These are phyloP conservation scores for Daktulosphaira vitifoliae DNA, from an alignment of 1,140 invertebrate genomes.

Conservation along the genomic window DNA sequence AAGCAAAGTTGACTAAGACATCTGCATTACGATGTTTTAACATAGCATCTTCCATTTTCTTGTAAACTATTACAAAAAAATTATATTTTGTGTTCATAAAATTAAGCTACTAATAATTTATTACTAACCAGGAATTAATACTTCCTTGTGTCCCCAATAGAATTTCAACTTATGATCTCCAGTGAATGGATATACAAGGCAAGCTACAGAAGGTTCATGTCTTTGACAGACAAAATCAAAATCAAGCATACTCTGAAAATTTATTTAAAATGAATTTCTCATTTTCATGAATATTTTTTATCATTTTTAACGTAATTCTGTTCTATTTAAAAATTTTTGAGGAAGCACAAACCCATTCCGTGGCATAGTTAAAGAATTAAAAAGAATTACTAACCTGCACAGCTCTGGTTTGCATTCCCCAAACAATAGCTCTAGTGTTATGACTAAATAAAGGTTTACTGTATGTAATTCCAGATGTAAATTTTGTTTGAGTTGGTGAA, in stretches of 20 bases:
- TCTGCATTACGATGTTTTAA: slow-evolving; percentile 89
- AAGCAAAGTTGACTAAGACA: slow-evolving; percentile 98
- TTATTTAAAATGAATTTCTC: slow-evolving; percentile 4
- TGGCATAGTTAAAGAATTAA: slow-evolving; percentile 3
- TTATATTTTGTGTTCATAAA: neutral
- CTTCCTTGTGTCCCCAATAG: slow-evolving; percentile 99
- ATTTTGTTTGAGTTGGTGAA: slow-evolving; percentile 35
- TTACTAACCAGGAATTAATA: slow-evolving; percentile 65
- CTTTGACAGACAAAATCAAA: slow-evolving; percentile 98
- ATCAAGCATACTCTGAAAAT: slow-evolving; percentile 75
- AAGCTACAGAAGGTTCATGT: slow-evolving; percentile 77
- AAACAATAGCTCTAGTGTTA: slow-evolving; percentile 88
- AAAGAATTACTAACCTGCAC: slow-evolving; percentile 56
- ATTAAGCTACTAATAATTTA: too few species aligned
- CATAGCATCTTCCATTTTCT: slow-evolving; percentile 95
- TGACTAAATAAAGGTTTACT: slow-evolving; percentile 60
- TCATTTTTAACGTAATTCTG: neutral
- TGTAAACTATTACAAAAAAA: slow-evolving; percentile 67
- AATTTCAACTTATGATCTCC: slow-evolving; percentile 99
- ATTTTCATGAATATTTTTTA: too few species aligned
- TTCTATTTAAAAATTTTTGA: too few species aligned
- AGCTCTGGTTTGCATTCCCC: slow-evolving; percentile 98
- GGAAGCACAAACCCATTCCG: too few species aligned
- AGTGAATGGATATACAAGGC: slow-evolving; percentile 96
- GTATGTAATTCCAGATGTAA: neutral